These are phyloP conservation scores for Pungitius pungitius DNA, from an alignment of 2,113 vertebrate species.

Conservation along the genomic window DNA sequence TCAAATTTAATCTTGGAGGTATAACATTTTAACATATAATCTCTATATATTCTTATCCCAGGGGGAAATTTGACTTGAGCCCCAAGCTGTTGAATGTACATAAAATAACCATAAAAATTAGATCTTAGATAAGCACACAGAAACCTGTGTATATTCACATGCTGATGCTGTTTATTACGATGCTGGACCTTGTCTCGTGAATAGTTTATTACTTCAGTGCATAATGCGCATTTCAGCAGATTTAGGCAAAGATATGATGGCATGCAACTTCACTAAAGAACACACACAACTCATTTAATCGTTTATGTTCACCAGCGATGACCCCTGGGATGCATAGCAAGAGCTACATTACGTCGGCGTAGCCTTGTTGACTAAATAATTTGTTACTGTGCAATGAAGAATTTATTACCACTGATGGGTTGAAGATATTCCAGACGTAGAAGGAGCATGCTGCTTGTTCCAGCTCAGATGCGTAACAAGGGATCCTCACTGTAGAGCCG, in stretches of 20 bases:
- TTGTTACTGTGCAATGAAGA: conserved; percentile 33
- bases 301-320: conserved; percentile 4
- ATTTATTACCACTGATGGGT: conserved; percentile 19
- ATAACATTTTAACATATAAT: neutral
- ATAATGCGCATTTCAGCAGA: neutral
- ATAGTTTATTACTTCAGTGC: neutral
- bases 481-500: neutral
- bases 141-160: neutral
- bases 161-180: neutral
- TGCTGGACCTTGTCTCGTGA: neutral
- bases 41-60: neutral
- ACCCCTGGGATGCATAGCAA: neutral
- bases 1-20: neutral
- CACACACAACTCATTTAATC: neutral
- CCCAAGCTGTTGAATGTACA: neutral
- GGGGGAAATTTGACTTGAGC: neutral
- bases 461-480: neutral
- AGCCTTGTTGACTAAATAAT: conserved; percentile 31
- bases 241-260: neutral
- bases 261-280: neutral
- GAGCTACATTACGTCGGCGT: conserved; percentile 3
- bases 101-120: neutral
- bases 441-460: neutral
- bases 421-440: neutral
- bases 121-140: neutral